These are phyloP conservation scores for Slavum lentiscoides DNA, from an alignment of 2,888 invertebrate genomes.

Conservation along the genomic window DNA sequence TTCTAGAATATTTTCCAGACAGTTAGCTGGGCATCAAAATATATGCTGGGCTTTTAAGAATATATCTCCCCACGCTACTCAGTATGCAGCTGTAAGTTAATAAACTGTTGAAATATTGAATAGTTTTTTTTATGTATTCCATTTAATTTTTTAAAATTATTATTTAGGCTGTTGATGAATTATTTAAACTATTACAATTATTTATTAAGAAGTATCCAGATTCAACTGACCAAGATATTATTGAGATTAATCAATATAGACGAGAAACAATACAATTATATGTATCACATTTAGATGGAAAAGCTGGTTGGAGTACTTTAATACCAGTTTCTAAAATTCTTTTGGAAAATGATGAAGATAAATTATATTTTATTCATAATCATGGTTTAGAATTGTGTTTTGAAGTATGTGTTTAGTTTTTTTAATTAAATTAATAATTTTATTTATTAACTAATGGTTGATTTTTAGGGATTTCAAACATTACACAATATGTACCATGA, in stretches of 20 bases:
- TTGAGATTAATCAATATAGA: constrained; percentile 83
- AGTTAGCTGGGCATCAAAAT: constrained; percentile 90
- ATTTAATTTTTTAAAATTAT: constrained; percentile 31
- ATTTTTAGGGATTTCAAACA: constrained; percentile 79
- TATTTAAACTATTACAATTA: constrained; percentile 86
- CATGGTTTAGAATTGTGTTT: constrained; percentile 81
- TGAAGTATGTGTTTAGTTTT: constrained; percentile 64
- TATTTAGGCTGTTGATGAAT: constrained; percentile 80
- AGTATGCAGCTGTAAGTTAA: constrained; percentile 74
- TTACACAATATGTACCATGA: constrained; percentile 93
- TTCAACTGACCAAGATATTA: constrained; percentile 73
- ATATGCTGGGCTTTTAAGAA: constrained; percentile 96
- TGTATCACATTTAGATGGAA: constrained; percentile 75
- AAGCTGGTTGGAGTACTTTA: constrained; percentile 92
- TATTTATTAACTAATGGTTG: constrained; percentile 34
- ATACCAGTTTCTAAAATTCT: constrained; percentile 87
- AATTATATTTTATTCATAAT: constrained; percentile 85
- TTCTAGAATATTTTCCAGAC: constrained; percentile 81
- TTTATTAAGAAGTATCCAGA: constrained; percentile 84
- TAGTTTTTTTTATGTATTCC: not conserved
- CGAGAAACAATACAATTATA: constrained; percentile 75
- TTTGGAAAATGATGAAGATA: constrained; percentile 86
- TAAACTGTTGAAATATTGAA: not conserved
- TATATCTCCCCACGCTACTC: constrained; percentile 92
- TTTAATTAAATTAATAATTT: not conserved